Evolutionary conservation across 2,888 invertebrate species (phyloP), one percentile per base, ranked within the genome.

Genomic region (Drosophila diplacantha): DNA sequence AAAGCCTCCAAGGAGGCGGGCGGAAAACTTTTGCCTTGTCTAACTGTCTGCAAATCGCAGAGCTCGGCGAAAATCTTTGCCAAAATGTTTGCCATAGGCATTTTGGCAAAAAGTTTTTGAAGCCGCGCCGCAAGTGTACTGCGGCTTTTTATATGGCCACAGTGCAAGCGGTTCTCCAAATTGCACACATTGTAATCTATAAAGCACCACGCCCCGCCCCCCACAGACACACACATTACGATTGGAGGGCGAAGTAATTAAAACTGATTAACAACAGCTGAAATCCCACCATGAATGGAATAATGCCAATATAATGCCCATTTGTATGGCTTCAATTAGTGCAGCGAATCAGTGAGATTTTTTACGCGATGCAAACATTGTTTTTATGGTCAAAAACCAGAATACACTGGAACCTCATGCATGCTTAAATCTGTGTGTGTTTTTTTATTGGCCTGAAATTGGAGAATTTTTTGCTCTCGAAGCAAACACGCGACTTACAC

Each of bases 31-130:
- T 78, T 32, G 66, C 54, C 69, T 68, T 83, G 83, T 81, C 83
- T 78, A 81, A 79, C 74, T 83, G 83, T 81, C 80, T 73, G 76
- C 83, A 83, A 83, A 79, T 79, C 83, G 76, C 74, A 75, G 76
- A 67, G 82, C 83, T 83, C 73, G 69, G 52, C 76, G 51, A 81
- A 79, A 79, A 83, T 83, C 83, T 83, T 79, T 83, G 61, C 81
- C 83, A 75, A 81, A 83, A 83, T 79, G 76, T 79, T 79, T 72
- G 74, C 77, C 81, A 75, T 75, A 78, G 76, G 81, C 76, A 83
- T 78, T 78, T 49, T 62, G 65, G 60, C 52, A 46, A 83, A 60
- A 79, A 78, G 62, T 69, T 82, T 66, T 65, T 56, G 62, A 51
- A 63, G 69, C 76, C 34, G 26, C 35, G 34, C 61, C 59, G 69